Evolutionary conservation across 2,113 vertebrate species (phyloP).

Genomic region (Bubalus kerabau): DNA sequence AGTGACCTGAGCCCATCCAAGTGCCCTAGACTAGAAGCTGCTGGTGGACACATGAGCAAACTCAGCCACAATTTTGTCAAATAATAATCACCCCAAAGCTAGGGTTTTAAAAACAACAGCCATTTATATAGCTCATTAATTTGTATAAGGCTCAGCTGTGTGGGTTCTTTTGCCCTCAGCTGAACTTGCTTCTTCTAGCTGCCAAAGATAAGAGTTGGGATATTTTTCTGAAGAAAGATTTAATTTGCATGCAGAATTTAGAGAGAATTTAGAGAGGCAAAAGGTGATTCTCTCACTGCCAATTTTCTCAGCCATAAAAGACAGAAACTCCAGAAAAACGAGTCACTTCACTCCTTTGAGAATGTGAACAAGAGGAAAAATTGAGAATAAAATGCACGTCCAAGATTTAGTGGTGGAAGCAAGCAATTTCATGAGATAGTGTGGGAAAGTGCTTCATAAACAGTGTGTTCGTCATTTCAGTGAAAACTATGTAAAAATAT

Average conservation of each 20-base stretch:
- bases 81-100: background rate
- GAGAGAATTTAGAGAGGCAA: background rate
- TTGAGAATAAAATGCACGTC: background rate
- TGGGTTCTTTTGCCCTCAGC: background rate
- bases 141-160: background rate
- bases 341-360: background rate
- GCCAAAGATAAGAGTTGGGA: background rate
- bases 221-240: background rate
- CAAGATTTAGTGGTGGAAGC: background rate
- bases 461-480: background rate
- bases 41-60: background rate
- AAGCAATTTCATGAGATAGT: background rate
- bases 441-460: background rate
- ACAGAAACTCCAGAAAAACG: background rate
- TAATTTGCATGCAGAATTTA: background rate
- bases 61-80: background rate
- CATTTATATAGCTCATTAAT: background rate
- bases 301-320: background rate
- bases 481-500: background rate
- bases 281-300: background rate
- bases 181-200: background rate
- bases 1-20: background rate
- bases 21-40: background rate
- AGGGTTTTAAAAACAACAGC: background rate
- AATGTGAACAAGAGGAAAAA: background rate